Evolutionary conservation across 1,140 invertebrate genomes (phyloP).

Genomic region (Phthorimaea operculella): DNA sequence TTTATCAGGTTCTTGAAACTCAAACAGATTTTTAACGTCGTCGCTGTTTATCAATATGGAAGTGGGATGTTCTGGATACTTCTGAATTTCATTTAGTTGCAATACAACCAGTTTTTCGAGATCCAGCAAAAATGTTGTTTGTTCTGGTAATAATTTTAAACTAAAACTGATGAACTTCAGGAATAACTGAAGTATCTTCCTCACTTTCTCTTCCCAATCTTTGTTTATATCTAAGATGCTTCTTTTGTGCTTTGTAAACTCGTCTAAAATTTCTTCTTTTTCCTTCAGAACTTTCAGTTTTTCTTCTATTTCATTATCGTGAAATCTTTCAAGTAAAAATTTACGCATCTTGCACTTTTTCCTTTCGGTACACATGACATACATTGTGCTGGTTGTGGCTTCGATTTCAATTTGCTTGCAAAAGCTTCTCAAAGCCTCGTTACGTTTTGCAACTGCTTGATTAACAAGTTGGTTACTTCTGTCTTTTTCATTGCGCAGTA

Average conservation of each 20-base stretch:
- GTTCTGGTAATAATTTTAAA: conserved; percentile 53
- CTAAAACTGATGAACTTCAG: conserved; percentile 56
- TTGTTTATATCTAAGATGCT: conserved; percentile 37
- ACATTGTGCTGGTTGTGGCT: conserved; percentile 49
- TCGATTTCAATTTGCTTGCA: conserved; percentile 43
- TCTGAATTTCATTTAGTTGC: conserved; percentile 52
- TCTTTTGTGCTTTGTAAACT: conserved; percentile 29
- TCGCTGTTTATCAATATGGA: conserved; percentile 38
- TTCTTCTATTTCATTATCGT: conserved; percentile 31
- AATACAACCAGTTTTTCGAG: conserved; percentile 53
- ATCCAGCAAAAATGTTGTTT: conserved; percentile 50
- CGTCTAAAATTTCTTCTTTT: conserved; percentile 29
- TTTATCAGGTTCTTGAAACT: conserved; percentile 27
- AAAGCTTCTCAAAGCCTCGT: conserved; percentile 45
- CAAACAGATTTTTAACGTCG: conserved; percentile 29
- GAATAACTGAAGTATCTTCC: conserved; percentile 48
- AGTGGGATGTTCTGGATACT: conserved; percentile 21
- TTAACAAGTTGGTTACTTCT: conserved; percentile 35
- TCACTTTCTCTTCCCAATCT: conserved; percentile 51
- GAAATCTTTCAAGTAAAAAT: conserved; percentile 41
- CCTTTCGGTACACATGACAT: conserved; percentile 51
- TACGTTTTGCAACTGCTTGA: conserved; percentile 34
- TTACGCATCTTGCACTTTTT: conserved; percentile 55
- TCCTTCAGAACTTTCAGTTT: conserved; percentile 40
- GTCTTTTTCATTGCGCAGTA: conserved; percentile 38